Base-by-base conservation (phyloP, 2,888 invertebrate species). In the Xestobium rufovillosum region DNA sequence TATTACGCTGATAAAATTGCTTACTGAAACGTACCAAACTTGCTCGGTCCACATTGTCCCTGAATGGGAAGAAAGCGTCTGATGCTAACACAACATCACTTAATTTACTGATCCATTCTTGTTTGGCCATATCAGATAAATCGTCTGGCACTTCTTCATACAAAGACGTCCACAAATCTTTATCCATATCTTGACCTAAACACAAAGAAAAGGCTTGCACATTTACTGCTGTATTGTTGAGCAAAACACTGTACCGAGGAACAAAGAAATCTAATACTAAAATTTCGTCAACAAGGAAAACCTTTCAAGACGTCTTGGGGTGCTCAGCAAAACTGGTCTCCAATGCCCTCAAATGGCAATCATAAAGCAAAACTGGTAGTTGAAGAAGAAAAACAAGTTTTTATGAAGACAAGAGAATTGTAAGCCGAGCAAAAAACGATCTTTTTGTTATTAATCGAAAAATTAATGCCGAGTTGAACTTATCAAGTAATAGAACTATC, bases 21-120 rank as follows among this genome's bases (percentile, higher is more conserved):
- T 13, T 12, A 9, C 3, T n/a, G 6, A 9, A 39, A 52, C 65
- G 59, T 59, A 94, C 94, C 80, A 88, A 77, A 48, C 75, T 72
- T 30, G 95, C 94, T 46, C 95, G 73, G 61, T 97, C 96, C 37
- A 98, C 83, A 57, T 95, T 97, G 60, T 98, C 97, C 48, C 95
- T 75, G 75, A 97, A 97, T 15, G 97, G 97, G 71, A 98, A 96
- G 74, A 97, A 98, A 0, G 96, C 97, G 67, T 98, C 97, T 0
- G 96, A 96, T 10, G 88, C 88, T 13, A 97, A 72, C 3, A 88
- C 84, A 16, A 90, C 89, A 14, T 80, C 81, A 43, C 74, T 77
- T 54, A 92, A 67, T 61, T 78, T 70, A 36, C 67, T 68, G 14
- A 80, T 57, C 89, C 89, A 90, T 3, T 74, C 73, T 0, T 67